Evolutionary conservation across 2,113 vertebrate genomes (phyloP).

Genomic region (Paracanthobrama guichenoti): DNA sequence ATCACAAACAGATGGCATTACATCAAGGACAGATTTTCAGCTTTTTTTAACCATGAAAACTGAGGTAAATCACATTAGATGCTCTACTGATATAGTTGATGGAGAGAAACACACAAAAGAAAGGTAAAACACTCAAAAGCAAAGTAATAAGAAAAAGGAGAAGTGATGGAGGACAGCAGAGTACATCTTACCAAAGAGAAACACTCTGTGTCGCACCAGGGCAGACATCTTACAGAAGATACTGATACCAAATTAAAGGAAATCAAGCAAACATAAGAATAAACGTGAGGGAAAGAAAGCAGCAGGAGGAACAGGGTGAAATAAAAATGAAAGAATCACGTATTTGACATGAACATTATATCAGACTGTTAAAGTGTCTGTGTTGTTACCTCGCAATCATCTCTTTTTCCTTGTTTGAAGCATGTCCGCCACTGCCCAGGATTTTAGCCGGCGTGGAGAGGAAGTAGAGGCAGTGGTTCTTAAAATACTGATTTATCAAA

Average conservation of each 20-base stretch:
- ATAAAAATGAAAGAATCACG: background rate
- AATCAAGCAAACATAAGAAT: slow-evolving; percentile 25
- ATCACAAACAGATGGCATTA: background rate
- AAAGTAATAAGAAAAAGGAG: slow-evolving; percentile 10
- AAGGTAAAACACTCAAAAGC: slow-evolving; percentile 32
- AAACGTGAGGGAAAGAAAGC: slow-evolving; percentile 1
- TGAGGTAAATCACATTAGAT: background rate
- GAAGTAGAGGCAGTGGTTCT: slow-evolving; percentile 86
- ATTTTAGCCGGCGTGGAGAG: slow-evolving; percentile 84
- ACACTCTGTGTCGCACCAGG: slow-evolving; percentile 91
- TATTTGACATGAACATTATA: background rate
- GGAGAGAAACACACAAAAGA: slow-evolving; percentile 23
- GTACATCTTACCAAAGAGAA: slow-evolving; percentile 88
- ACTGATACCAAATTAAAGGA: slow-evolving; percentile 66
- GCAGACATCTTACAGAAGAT: slow-evolving; percentile 96
- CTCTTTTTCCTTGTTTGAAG: slow-evolving; percentile 95
- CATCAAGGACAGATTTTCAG: background rate
- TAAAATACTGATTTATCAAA: slow-evolving; percentile 92
- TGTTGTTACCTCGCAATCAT: slow-evolving; percentile 89
- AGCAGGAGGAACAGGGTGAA: slow-evolving; percentile 12
- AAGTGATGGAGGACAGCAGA: background rate
- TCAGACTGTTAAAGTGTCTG: background rate
- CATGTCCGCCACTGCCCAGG: slow-evolving; percentile 88
- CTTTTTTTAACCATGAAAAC: background rate
- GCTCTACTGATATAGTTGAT: background rate